Conservation (phyloP, 1,140 invertebrate genomes). For the Oreohelix idahoensis region DNA sequence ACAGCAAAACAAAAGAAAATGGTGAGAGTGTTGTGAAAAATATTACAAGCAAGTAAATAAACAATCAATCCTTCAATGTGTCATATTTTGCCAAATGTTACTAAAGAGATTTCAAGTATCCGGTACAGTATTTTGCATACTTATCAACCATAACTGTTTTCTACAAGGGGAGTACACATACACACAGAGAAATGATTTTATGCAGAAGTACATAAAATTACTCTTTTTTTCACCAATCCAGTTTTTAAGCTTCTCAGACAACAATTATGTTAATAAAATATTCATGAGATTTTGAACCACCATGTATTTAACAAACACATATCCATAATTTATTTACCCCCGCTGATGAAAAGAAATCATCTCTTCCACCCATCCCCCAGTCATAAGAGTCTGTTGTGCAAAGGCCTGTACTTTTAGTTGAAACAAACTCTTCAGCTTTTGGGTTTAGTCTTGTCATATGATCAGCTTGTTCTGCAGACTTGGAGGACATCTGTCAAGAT, state of each 20-base stretch:
- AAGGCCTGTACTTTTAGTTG: conserved; percentile 52
- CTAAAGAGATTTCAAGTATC: too few species aligned
- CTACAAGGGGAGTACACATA: too few species aligned
- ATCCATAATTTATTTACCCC: conserved; percentile 10
- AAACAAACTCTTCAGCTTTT: conserved; percentile 75
- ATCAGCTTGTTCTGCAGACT: neutral
- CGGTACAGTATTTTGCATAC: too few species aligned
- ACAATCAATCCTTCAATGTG: too few species aligned
- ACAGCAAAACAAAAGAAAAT: neutral
- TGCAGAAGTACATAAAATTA: too few species aligned
- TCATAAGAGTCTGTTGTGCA: conserved; percentile 64
- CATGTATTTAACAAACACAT: neutral
- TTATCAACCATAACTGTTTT: too few species aligned
- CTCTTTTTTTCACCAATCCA: too few species aligned
- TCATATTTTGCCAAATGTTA: too few species aligned
- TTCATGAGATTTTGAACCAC: neutral
- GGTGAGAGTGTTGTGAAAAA: neutral
- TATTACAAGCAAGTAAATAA: too few species aligned
- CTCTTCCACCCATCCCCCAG: conserved; percentile 57
- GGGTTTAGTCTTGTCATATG: neutral
- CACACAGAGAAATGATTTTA: too few species aligned
- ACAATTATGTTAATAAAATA: neutral
- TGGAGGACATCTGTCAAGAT: neutral
- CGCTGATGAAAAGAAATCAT: conserved; percentile 56
- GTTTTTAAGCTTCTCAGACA: too few species aligned